A percentile compares a stretch with the other conserved stretches of the same genome.
These are phyloP conservation scores for Botia kubotai DNA, from an alignment of 2,797 vertebrate genomes.

Conservation along the genomic window DNA sequence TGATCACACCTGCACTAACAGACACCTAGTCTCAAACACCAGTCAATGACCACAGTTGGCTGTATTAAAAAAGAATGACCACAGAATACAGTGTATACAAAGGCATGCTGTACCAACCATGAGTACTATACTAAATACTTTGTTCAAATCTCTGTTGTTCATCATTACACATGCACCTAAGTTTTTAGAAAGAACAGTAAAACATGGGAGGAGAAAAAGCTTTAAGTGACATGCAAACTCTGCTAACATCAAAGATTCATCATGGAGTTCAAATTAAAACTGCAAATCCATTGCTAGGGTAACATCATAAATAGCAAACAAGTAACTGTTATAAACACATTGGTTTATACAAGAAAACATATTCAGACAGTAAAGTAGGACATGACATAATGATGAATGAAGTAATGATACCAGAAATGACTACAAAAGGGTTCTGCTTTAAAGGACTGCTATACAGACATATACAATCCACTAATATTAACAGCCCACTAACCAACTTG, in stretches of 20 bases:
- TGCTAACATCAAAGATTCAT: too few species aligned
- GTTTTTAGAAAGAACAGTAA: too few species aligned
- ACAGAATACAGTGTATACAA: neutral
- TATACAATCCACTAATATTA: neutral
- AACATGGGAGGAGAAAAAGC: too few species aligned
- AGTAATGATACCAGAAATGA: neutral
- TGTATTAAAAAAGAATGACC: neutral
- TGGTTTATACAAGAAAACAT: neutral
- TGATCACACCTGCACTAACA: slow-evolving; percentile 59
- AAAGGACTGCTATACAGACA: neutral
- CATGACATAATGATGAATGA: neutral
- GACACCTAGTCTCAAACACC: slow-evolving; percentile 31
- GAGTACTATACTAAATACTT: neutral
- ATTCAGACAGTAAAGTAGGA: neutral
- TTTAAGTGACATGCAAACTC: too few species aligned
- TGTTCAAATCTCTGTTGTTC: neutral
- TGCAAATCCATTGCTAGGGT: neutral
- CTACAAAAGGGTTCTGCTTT: neutral
- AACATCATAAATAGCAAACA: neutral
- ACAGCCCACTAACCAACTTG: neutral
- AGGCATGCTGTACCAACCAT: slow-evolving; percentile 1
- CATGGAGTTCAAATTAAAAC: neutral
- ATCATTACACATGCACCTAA: too few species aligned
- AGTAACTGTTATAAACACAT: neutral
- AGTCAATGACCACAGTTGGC: slow-evolving; percentile 23